Evolutionary conservation across 2,113 vertebrate species (phyloP).

Genomic region (Dasyurus viverrinus): DNA sequence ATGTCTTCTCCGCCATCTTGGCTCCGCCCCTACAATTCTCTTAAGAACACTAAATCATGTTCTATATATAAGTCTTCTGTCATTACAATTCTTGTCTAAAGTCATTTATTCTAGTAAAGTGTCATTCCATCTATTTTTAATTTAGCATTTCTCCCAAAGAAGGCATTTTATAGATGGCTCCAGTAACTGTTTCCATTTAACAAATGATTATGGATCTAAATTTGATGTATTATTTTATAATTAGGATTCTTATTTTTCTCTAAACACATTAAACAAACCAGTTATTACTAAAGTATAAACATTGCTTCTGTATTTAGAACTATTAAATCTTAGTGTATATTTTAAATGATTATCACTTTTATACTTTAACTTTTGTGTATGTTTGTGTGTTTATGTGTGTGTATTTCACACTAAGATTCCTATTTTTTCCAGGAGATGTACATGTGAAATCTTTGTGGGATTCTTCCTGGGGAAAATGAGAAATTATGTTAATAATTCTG

Average conservation of each 20-base stretch:
- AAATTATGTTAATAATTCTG: background rate
- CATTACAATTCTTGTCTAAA: slow-evolving; percentile 47
- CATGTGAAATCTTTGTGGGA: background rate
- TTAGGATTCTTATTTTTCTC: background rate
- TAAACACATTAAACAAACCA: slow-evolving; percentile 41
- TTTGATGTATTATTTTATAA: slow-evolving; percentile 48
- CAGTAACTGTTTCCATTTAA: slow-evolving; percentile 52
- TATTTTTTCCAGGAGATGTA: background rate
- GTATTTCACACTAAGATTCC: background rate
- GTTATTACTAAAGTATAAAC: slow-evolving; percentile 8
- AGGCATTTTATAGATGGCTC: slow-evolving; percentile 45
- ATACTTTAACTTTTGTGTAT: background rate
- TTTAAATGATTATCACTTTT: background rate
- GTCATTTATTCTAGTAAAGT: slow-evolving; percentile 42
- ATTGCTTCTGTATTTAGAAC: background rate
- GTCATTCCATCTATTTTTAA: slow-evolving; percentile 34
- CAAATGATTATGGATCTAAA: slow-evolving; percentile 54
- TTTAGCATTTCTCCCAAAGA: slow-evolving; percentile 37
- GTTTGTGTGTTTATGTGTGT: too few species aligned
- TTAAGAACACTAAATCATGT: slow-evolving; percentile 45
- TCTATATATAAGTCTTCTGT: slow-evolving; percentile 24
- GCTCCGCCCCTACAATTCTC: background rate
- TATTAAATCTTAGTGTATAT: background rate
- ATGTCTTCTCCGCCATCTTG: too few species aligned
- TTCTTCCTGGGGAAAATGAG: background rate